Percentiles rank a stretch among this genome's conserved stretches.
Evolutionary conservation across 2,113 vertebrate species (phyloP).

Genomic region (Collichthys lucidus): DNA sequence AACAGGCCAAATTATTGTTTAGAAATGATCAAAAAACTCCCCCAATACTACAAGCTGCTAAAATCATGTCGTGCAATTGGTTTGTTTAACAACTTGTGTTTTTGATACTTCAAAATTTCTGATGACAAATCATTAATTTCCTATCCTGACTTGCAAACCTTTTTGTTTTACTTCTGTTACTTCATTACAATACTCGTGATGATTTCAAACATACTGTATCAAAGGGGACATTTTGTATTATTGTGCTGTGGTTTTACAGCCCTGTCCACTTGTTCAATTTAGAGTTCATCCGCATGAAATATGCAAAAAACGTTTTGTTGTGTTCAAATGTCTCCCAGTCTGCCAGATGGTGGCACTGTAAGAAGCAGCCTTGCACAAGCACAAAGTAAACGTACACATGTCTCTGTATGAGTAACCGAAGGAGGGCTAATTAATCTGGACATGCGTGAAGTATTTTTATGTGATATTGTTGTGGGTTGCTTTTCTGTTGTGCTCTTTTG

Average conservation of each 20-base stretch:
- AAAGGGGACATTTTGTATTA: background rate
- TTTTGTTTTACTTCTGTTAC: background rate
- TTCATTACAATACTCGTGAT: background rate
- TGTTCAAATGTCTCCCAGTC: background rate
- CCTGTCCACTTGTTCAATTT: too few relatives aligned
- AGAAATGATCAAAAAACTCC: background rate
- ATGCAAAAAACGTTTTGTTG: background rate
- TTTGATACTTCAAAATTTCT: background rate
- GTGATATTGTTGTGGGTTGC: background rate
- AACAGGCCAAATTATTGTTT: background rate
- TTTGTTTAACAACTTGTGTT: background rate
- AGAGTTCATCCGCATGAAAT: background rate
- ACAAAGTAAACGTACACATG: background rate
- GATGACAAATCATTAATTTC: background rate
- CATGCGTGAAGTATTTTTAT: constrained; percentile 20
- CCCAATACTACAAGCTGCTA: background rate
- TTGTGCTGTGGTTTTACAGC: background rate
- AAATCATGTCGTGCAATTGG: background rate
- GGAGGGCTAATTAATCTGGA: background rate
- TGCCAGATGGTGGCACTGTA: constrained; percentile 20
- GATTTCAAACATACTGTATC: background rate
- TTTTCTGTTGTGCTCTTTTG: constrained; percentile 2
- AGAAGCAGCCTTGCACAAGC: background rate
- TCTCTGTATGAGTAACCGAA: background rate
- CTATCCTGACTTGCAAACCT: background rate